Percentiles rank a stretch among this genome's conserved stretches.
Conservation (phyloP, 1,140 invertebrate species). For the Drosophila aff. region DNA sequence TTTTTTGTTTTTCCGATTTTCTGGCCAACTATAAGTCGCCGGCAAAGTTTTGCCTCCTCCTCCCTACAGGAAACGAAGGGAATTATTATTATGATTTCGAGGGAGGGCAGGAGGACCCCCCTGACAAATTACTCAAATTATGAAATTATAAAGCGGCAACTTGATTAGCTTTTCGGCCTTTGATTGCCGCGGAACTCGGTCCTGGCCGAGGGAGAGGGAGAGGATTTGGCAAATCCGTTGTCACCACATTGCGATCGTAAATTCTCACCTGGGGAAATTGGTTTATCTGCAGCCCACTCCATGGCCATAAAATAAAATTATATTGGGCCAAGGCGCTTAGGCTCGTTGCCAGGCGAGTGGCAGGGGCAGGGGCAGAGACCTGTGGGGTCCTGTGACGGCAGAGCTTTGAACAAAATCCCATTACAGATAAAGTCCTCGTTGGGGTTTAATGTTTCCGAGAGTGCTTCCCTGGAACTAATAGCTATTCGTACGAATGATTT, state of each 20-base stretch:
- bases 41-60: constrained; percentile 6
- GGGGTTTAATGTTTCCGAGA: neutral
- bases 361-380: too few relatives aligned
- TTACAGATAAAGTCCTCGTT: constrained; percentile 43
- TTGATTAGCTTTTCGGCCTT: constrained; percentile 66
- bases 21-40: constrained; percentile 28
- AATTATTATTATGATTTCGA: constrained; percentile 12
- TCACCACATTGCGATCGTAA: constrained; percentile 70
- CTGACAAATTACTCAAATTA: constrained; percentile 66
- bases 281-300: constrained; percentile 40
- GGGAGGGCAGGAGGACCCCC: neutral
- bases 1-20: neutral
- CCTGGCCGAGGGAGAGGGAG: too few relatives aligned
- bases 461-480: neutral
- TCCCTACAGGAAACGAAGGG: constrained; percentile 6
- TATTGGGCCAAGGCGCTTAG: constrained; percentile 55
- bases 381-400: neutral
- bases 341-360: constrained; percentile 2
- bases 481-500: neutral
- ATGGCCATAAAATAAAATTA: constrained; percentile 71
- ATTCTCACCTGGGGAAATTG: constrained; percentile 67
- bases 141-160: constrained; percentile 70
- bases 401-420: constrained; percentile 33
- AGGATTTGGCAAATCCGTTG: constrained; percentile 39
- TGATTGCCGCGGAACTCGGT: constrained; percentile 42